phyloP scores from a whole-genome alignment of 2,797 vertebrate species.

The Galaxias olidus region DNA sequence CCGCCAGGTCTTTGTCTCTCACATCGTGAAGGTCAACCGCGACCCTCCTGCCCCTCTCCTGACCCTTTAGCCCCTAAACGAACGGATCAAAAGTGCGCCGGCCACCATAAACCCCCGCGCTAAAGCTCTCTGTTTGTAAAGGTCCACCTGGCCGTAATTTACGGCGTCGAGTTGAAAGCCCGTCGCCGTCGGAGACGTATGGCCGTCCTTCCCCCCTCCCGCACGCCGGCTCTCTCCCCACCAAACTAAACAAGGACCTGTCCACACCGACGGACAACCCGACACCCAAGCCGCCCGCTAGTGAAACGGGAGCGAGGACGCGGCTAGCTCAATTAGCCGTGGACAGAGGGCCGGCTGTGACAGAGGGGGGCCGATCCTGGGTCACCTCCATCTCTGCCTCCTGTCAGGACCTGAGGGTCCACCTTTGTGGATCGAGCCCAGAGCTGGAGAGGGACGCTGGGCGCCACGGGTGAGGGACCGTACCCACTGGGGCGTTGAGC shows the following conservation, averaged over 20 bases:
- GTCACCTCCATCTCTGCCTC: conserved; percentile 31
- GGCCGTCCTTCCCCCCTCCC: not conserved
- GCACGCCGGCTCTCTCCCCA: not conserved
- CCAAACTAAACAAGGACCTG: not conserved
- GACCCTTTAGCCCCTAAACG: too few relatives aligned
- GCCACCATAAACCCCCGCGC: too few relatives aligned
- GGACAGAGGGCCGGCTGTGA: conserved; percentile 1
- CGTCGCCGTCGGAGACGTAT: not conserved
- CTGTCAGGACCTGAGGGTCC: conserved; percentile 16
- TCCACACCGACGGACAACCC: not conserved
- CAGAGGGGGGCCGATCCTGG: not conserved
- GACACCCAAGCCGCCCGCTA: conserved; percentile 1
- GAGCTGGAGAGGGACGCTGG: conserved; percentile 16
- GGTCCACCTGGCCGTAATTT: not conserved
- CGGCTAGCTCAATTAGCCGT: conserved; percentile 6
- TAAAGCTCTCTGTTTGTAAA: too few relatives aligned
- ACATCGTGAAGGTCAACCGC: not conserved
- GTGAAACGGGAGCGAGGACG: not conserved
- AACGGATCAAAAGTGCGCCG: too few relatives aligned
- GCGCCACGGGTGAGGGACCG: conserved; percentile 38
- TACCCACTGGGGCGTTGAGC: conserved; percentile 27
- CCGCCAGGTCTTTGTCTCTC: not conserved
- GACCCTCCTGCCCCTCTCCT: not conserved
- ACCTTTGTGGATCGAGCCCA: conserved; percentile 17
- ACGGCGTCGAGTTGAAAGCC: not conserved